Conservation (phyloP, 2,113 vertebrate genomes). For the Hypocryptadius cinnamomeus region DNA sequence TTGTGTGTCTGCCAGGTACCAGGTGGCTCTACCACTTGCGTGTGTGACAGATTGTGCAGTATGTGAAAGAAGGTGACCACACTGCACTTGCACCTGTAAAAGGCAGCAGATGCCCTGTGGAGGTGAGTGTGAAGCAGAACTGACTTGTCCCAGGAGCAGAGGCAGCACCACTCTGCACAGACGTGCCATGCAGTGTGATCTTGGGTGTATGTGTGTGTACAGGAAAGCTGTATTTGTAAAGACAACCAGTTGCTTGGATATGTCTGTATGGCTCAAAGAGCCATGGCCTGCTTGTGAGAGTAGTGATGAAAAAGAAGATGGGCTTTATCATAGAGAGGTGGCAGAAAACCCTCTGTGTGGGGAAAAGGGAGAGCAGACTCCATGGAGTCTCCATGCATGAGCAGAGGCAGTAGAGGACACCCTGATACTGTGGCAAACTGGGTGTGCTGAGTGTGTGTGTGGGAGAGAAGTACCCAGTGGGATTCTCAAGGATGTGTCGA, state of each 20-base stretch:
- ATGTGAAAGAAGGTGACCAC: background rate
- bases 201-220: background rate
- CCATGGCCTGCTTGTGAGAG: background rate
- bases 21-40: background rate
- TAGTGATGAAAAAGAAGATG: background rate
- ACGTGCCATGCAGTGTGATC: accelerated
- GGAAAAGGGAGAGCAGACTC: background rate
- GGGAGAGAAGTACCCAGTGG: background rate
- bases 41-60: background rate
- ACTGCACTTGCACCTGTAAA: accelerated
- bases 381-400: accelerated
- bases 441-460: no score
- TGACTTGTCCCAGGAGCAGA: background rate
- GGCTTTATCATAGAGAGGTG: background rate
- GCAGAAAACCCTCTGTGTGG: background rate
- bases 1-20: background rate
- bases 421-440: background rate
- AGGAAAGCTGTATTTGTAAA: background rate
- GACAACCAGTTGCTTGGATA: background rate
- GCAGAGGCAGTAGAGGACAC: background rate
- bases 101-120: background rate
- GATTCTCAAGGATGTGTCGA: background rate
- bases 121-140: background rate
- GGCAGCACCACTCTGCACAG: background rate
- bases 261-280: background rate